Conservation (phyloP, 2,113 vertebrate genomes). For the Elephas maximus region DNA sequence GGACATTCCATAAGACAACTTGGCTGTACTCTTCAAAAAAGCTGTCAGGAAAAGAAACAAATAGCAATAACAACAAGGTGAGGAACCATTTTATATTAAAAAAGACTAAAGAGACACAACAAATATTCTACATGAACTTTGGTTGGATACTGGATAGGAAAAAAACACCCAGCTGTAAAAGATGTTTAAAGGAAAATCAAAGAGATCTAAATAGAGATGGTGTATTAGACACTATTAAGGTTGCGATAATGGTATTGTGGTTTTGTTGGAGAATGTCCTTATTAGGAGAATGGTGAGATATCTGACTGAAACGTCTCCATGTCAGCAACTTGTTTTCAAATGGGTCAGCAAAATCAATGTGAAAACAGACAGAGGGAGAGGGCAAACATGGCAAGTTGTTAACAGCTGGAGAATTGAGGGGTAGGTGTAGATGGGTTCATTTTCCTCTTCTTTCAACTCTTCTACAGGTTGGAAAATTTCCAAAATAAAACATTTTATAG, state of each 20-base stretch:
- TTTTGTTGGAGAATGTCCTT: slow-evolving; percentile 57
- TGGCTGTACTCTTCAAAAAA: not conserved
- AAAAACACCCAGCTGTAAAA: not conserved
- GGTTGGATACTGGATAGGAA: not conserved
- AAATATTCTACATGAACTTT: not conserved
- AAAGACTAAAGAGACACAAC: not conserved
- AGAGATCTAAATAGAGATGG: not conserved
- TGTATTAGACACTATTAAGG: not conserved
- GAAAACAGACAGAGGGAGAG: not conserved
- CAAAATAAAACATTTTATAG: not conserved
- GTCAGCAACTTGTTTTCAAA: slow-evolving; percentile 49
- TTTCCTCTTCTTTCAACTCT: not conserved
- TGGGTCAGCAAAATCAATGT: slow-evolving; percentile 35
- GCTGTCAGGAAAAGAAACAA: not conserved
- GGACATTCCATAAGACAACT: not conserved
- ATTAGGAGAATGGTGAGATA: slow-evolving; percentile 53
- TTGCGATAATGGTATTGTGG: not conserved
- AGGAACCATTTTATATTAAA: not conserved
- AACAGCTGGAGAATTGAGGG: not conserved
- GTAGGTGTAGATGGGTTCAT: no score
- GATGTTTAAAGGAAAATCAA: no score
- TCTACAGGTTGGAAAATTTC: not conserved
- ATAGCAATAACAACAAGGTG: not conserved
- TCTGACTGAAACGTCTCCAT: not conserved
- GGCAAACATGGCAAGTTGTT: not conserved